Conservation (phyloP, 2,888 invertebrate genomes). For the Ophonus ardosiacus region DNA sequence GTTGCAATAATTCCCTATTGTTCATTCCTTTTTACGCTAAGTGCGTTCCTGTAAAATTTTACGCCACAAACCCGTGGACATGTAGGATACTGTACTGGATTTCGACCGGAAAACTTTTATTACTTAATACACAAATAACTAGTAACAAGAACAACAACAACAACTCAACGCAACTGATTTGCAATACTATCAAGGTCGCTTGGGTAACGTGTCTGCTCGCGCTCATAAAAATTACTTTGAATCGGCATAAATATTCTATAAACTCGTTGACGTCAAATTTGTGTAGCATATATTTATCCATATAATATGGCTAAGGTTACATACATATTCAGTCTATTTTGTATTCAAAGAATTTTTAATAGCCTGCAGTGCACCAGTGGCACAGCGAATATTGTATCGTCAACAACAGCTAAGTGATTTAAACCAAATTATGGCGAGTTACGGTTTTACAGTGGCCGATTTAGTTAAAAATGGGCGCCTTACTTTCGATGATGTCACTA, state of each 20-base stretch:
- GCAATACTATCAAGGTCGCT: too few relatives aligned
- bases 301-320: not conserved
- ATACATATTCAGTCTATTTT: constrained; percentile 28
- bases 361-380: not conserved
- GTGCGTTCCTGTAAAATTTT: too few relatives aligned
- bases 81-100: too few relatives aligned
- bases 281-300: not conserved
- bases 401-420: not conserved
- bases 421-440: constrained; percentile 17
- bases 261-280: constrained; percentile 1
- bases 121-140: too few relatives aligned
- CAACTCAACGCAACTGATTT: too few relatives aligned
- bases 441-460: constrained; percentile 69
- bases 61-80: too few relatives aligned
- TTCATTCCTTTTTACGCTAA: too few relatives aligned
- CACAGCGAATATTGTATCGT: not conserved
- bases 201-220: too few relatives aligned
- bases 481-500: constrained; percentile 69
- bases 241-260: not conserved
- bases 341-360: constrained; percentile 13
- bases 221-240: not conserved
- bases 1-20: too few relatives aligned
- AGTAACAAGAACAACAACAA: too few relatives aligned
- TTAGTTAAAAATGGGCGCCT: constrained; percentile 69
- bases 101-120: too few relatives aligned